phyloP scores from a whole-genome alignment of 2,113 vertebrate genomes.

The Hymenochirus boettgeri region DNA sequence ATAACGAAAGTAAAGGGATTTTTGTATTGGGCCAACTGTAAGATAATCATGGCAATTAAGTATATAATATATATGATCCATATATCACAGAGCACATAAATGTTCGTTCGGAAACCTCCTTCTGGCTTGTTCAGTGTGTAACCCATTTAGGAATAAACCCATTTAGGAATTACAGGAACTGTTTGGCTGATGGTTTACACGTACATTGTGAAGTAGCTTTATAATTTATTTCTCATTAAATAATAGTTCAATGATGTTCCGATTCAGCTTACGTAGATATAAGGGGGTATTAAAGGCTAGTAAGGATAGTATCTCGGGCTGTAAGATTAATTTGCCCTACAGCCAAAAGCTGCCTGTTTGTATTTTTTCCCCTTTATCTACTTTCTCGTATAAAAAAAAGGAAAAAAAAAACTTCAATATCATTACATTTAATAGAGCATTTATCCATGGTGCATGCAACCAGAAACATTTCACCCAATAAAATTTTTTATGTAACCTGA shows the following conservation, averaged over 20 bases:
- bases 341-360: neutral
- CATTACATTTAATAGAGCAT: neutral
- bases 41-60: too few relatives aligned
- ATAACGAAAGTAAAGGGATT: too few relatives aligned
- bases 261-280: neutral
- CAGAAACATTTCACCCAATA: slow-evolving; percentile 25
- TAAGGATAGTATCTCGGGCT: neutral
- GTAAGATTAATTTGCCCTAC: neutral
- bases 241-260: neutral
- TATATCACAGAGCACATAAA: too few relatives aligned
- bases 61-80: too few relatives aligned
- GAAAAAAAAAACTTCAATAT: neutral
- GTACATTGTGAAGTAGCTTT: too few relatives aligned
- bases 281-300: neutral
- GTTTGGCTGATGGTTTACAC: too few relatives aligned
- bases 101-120: too few relatives aligned
- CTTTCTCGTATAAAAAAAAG: neutral
- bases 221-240: too few relatives aligned
- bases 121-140: too few relatives aligned
- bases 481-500: slow-evolving; percentile 35
- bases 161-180: too few relatives aligned
- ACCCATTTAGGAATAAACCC: too few relatives aligned
- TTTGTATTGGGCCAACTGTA: too few relatives aligned
- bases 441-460: slow-evolving; percentile 32
- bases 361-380: neutral